These are phyloP conservation scores for Cepaea nemoralis DNA, from an alignment of 1,140 invertebrate species.

Conservation along the genomic window DNA sequence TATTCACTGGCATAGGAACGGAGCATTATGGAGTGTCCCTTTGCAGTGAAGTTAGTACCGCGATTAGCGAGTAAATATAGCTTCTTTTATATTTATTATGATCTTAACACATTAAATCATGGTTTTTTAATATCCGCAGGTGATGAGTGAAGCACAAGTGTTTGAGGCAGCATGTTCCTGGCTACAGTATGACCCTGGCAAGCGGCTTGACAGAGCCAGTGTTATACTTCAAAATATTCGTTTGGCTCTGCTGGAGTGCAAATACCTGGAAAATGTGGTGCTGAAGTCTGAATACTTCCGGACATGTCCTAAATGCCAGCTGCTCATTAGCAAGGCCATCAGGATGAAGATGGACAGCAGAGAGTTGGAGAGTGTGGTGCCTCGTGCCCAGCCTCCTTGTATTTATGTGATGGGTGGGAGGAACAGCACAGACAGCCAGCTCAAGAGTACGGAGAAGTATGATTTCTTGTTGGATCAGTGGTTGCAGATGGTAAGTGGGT, in stretches of 20 bases:
- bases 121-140: no score
- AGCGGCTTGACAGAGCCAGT: constrained; percentile 55
- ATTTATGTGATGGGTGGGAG: constrained; percentile 70
- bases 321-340: constrained; percentile 67
- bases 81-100: no score
- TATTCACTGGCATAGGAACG: no score
- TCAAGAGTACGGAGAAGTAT: constrained; percentile 67
- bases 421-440: constrained; percentile 68
- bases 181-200: constrained; percentile 61
- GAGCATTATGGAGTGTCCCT: no score
- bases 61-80: no score
- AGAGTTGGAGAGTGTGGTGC: constrained; percentile 55
- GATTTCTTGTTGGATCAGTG: constrained; percentile 67
- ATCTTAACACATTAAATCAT: no score
- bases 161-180: constrained; percentile 65
- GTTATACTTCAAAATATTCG: constrained; percentile 62
- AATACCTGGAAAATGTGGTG: constrained; percentile 66
- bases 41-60: no score
- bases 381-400: constrained; percentile 73
- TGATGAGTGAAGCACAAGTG: constrained; percentile 76
- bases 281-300: constrained; percentile 66
- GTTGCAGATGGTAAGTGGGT: constrained; percentile 62
- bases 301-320: constrained; percentile 68
- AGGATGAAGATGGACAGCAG: constrained; percentile 57
- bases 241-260: constrained; percentile 61